Percentiles rank a stretch among this genome's conserved stretches.
These are phyloP conservation scores for Copidosoma floridanum DNA, from an alignment of 1,140 invertebrate genomes.

Conservation along the genomic window DNA sequence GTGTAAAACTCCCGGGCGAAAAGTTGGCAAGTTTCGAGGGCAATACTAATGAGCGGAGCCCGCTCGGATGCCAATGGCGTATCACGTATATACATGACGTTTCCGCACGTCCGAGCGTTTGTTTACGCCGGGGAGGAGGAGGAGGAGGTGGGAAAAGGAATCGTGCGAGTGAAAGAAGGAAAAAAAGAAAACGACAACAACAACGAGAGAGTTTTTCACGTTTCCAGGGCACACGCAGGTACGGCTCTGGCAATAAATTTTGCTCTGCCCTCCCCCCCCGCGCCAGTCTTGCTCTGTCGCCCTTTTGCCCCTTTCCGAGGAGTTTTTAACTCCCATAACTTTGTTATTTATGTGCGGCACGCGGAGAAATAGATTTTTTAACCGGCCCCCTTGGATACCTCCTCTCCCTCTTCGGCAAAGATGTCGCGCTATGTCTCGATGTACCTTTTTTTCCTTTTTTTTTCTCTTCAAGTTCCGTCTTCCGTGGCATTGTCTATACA, in stretches of 20 bases:
- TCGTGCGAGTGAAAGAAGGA: background rate
- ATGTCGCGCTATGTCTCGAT: background rate
- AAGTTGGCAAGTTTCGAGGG: constrained; percentile 16
- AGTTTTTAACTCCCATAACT: constrained; percentile 49
- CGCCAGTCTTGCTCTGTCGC: constrained; percentile 18
- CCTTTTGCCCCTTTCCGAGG: constrained; percentile 14
- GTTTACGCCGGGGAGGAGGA: background rate
- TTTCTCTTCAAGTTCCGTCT: background rate
- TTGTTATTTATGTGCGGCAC: constrained; percentile 50
- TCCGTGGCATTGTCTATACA: background rate
- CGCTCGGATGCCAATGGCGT: constrained; percentile 12
- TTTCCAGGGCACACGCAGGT: background rate
- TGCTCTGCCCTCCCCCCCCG: too few species aligned
- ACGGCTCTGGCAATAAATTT: constrained; percentile 21
- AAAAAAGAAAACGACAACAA: background rate
- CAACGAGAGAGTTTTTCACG: background rate
- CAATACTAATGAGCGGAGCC: constrained; percentile 21
- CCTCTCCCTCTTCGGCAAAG: background rate
- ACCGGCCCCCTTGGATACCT: background rate
- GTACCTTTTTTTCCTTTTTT: background rate
- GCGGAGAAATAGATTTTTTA: constrained; percentile 45
- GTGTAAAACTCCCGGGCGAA: constrained; percentile 14
- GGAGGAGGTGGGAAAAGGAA: background rate
- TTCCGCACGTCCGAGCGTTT: constrained; percentile 11
- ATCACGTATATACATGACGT: constrained; percentile 7